phyloP scores from a whole-genome alignment of 2,888 invertebrate genomes.

The Eilema griseolum region DNA sequence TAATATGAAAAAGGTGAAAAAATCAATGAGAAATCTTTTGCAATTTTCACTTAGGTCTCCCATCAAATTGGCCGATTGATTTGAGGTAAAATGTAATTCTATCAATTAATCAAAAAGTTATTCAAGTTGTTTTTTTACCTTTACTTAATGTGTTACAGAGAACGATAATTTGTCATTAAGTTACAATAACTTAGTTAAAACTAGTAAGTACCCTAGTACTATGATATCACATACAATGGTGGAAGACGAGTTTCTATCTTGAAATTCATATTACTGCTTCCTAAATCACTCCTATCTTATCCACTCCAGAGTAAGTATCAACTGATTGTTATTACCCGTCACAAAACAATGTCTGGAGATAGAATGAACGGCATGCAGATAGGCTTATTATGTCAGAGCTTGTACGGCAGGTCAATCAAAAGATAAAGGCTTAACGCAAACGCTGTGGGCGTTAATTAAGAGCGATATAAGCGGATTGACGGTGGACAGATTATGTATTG shows the following conservation, averaged over 20 bases:
- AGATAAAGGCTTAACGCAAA: constrained; percentile 77
- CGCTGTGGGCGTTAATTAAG: constrained; percentile 77
- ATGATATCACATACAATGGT: neutral
- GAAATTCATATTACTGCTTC: neutral
- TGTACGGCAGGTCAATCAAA: constrained; percentile 78
- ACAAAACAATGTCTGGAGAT: constrained; percentile 32
- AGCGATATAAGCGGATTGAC: constrained; percentile 78
- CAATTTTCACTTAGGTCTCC: no score
- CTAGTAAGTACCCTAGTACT: neutral
- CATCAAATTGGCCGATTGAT: no score
- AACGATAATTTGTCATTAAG: neutral
- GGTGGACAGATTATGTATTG: constrained; percentile 55
- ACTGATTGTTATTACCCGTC: constrained; percentile 17
- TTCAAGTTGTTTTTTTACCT: no score
- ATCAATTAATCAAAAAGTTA: no score
- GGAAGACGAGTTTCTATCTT: neutral
- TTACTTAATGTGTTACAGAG: neutral
- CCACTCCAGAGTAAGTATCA: neutral
- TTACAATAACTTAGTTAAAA: neutral
- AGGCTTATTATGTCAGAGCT: constrained; percentile 45
- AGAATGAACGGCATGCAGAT: constrained; percentile 40
- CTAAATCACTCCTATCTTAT: constrained; percentile 7
- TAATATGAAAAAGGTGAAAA: neutral
- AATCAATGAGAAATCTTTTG: no score
- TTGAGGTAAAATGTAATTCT: no score